phyloP scores from a whole-genome alignment of 35 echinoderm and acorn worm genomes.

The Holothuria glaberrima region DNA sequence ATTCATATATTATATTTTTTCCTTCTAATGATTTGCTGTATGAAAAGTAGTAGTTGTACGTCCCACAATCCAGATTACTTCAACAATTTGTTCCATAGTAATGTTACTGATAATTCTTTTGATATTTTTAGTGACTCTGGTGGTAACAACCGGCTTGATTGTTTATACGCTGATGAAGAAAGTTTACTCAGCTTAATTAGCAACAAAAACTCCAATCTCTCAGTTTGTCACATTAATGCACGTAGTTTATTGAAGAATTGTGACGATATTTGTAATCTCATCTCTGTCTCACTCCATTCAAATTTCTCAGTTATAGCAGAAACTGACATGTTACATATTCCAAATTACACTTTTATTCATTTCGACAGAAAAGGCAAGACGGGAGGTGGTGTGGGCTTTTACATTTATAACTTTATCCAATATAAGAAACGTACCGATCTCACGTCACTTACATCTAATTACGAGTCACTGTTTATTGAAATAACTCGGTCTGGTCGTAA shows the following conservation, averaged over 20 bases:
- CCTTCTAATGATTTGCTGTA: too few relatives aligned
- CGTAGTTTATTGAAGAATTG: neutral
- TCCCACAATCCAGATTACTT: too few relatives aligned
- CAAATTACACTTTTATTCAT: too few relatives aligned
- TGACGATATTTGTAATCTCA: neutral
- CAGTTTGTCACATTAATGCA: neutral
- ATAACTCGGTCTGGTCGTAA: neutral
- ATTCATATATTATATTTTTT: too few relatives aligned
- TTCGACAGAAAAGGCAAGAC: too few relatives aligned
- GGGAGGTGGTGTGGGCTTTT: neutral
- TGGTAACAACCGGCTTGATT: neutral
- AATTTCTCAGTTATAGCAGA: too few relatives aligned
- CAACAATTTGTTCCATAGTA: too few relatives aligned
- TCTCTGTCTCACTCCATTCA: neutral
- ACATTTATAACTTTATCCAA: neutral
- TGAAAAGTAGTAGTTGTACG: too few relatives aligned
- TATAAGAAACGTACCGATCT: neutral
- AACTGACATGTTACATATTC: too few relatives aligned
- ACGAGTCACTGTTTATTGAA: conserved; percentile 8
- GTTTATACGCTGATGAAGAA: neutral
- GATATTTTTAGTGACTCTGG: neutral
- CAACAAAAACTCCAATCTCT: neutral
- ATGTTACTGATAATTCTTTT: neutral
- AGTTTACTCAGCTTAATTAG: neutral
- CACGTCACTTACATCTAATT: neutral